Base-by-base conservation (phyloP, 2,888 invertebrate genomes). In the Gryllus longicercus region DNA sequence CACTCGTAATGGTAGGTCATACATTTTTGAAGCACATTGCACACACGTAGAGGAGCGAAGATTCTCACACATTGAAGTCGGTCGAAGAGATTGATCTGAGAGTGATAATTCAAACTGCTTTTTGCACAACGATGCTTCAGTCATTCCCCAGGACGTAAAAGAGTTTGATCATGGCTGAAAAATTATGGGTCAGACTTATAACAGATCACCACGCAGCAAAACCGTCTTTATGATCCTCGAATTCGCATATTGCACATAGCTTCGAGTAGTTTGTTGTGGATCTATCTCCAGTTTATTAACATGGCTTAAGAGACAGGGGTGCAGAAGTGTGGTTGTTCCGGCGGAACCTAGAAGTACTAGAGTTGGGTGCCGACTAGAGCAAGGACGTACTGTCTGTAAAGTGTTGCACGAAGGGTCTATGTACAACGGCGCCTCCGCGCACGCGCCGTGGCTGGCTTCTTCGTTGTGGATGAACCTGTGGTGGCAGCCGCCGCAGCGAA, bases 341-440 rank as follows among this genome's bases (percentile, higher is more conserved):
- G n/a, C 3, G 63, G 63, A 63, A 63, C 63, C 63, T 63, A 63
- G 63, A 63, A 63, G 63, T 14, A 63, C 63, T 63, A 63, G 63
- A 63, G 63, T 18, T 63, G 63, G n/a, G 63, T 63, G 63, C n/a
- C n/a, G 63, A 63, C 63, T 63, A 63, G 63, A 63, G 63, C 63
- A 63, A 63, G 63, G 63, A 63, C 63, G 63, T 63, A 63, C 63
- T 63, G 63, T 14, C 63, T 63, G 63, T 63, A 63, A 63, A 63
- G 63, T 18, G n/a, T 63, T 63, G n/a, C 63, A 63, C 63, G 63
- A n/a, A 63, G n/a, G n/a, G 63, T 63, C n/a, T 63, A 63, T 63
- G 63, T 63, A 63, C 63, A 63, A 63, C n/a, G 63, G 63, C 63
- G 63, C 63, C 38, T 38, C 16, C 63, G n/a, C 63, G 16, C 63